Evolutionary conservation across 2,113 vertebrate species (phyloP), one percentile per base, ranked within the genome.

Genomic region (Toxotes chatareus): DNA sequence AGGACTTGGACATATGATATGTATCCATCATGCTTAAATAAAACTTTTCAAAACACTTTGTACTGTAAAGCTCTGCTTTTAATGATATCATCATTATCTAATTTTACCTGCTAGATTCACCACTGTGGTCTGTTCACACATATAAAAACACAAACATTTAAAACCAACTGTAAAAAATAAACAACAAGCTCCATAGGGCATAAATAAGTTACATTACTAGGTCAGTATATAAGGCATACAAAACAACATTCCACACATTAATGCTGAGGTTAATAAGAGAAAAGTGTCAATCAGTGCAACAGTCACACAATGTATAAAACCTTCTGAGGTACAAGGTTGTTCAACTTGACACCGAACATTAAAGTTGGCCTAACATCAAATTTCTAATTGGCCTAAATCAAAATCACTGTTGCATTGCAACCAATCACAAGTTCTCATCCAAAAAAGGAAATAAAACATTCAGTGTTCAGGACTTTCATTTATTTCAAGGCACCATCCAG

Each of bases 401-500:
- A 83, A 89, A 83, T 87, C 91, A 69, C 79, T 87, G 92, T 93
- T 93, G 92, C 92, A 93, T 92, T 92, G 92, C 92, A 93, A 93
- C 87, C 89, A 92, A 90, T 91, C 83, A 75, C 51, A 38, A 79
- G 76, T 86, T 72, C 79, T 90, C 82, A 80, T 89, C 84, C 73
- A 21, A 71, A 87, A 27, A 63, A 88, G 71, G 79, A 91, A 91
- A 72, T 69, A 0, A 83, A 86, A 88, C 64, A 60, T 76, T 88
- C 84, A 75, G 68, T 57, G 79, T 69, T 70, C 69, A 36, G 64
- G 47, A 80, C 17, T 38, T 56, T 34, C 8, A 0, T 49, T 63
- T 16, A 68, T 40, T 74, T 85, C 70, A 79, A 86, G 84, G 75
- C 72, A 76, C 49, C 46, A 40, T 87, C 68, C 65, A 92, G 59